Evolutionary conservation across 2,113 vertebrate species (phyloP).

Genomic region (Mustela lutreola): DNA sequence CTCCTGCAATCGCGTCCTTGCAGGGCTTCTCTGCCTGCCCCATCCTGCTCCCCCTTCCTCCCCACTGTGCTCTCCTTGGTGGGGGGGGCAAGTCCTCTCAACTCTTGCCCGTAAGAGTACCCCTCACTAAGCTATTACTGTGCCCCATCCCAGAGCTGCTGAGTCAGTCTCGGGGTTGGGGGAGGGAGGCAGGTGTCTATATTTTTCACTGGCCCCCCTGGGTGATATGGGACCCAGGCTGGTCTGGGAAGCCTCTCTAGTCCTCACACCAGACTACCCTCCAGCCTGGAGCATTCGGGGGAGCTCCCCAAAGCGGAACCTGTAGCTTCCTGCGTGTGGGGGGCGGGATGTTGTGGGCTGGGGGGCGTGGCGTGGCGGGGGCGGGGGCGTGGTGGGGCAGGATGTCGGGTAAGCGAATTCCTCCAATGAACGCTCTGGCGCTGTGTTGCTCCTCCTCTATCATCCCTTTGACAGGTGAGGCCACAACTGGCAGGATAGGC

Average conservation of each 20-base stretch:
- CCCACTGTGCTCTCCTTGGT: not conserved
- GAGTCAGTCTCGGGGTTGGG: not conserved
- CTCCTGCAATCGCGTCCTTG: not conserved
- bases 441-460: not conserved
- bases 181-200: not conserved
- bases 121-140: not conserved
- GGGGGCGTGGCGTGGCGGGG: too few relatives aligned
- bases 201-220: not conserved
- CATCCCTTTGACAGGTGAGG: not conserved
- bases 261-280: too few relatives aligned
- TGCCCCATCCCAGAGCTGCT: not conserved
- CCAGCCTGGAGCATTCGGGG: not conserved
- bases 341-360: not conserved
- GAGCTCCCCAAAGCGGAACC: not conserved
- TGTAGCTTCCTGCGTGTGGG: too few relatives aligned
- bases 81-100: not conserved
- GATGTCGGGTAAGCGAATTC: fast-evolving
- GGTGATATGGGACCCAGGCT: not conserved
- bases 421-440: not conserved
- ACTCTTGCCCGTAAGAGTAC: not conserved
- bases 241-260: not conserved
- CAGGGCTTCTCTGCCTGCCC: not conserved
- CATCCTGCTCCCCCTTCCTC: fast-evolving
- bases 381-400: not conserved
- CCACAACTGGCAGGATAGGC: not conserved